Evolutionary conservation across 2,888 invertebrate species (phyloP).

Genomic region (Melanargia galathea): DNA sequence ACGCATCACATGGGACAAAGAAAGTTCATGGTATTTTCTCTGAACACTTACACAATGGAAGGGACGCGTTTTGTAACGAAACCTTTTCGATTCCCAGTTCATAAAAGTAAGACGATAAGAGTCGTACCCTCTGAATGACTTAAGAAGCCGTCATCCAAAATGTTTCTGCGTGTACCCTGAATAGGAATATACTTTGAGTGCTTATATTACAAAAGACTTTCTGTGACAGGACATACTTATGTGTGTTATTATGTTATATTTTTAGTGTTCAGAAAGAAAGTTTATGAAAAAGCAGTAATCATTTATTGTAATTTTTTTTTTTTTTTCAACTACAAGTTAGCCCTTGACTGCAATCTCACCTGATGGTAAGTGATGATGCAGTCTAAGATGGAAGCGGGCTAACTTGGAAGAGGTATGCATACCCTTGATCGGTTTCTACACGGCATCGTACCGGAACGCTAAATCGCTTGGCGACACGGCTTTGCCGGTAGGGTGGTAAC

Average conservation of each 20-base stretch:
- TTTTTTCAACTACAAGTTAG: too few relatives aligned
- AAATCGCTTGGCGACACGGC: too few relatives aligned
- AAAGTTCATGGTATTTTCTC: slow-evolving; percentile 65
- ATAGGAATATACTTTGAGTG: slow-evolving; percentile 48
- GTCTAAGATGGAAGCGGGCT: too few relatives aligned
- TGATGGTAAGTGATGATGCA: too few relatives aligned
- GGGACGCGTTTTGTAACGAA: slow-evolving; percentile 73
- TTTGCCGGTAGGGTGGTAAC: too few relatives aligned
- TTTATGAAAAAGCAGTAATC: too few relatives aligned
- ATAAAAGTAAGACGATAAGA: slow-evolving; percentile 78
- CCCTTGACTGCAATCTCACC: too few relatives aligned
- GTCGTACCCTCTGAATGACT: slow-evolving; percentile 73
- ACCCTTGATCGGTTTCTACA: too few relatives aligned
- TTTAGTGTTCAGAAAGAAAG: background rate
- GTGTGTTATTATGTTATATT: slow-evolving; percentile 8
- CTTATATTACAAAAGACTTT: slow-evolving; percentile 24
- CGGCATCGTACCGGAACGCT: too few relatives aligned
- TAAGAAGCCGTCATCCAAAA: slow-evolving; percentile 62
- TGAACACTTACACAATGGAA: slow-evolving; percentile 72
- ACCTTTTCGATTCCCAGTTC: slow-evolving; percentile 74
- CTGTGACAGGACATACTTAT: slow-evolving; percentile 16
- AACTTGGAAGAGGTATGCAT: too few relatives aligned
- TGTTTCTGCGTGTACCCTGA: slow-evolving; percentile 37
- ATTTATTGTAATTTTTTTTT: too few relatives aligned
- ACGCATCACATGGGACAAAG: slow-evolving; percentile 45